phyloP scores from a whole-genome alignment of 1,140 invertebrate species.

The Vollenhovia emeryi region DNA sequence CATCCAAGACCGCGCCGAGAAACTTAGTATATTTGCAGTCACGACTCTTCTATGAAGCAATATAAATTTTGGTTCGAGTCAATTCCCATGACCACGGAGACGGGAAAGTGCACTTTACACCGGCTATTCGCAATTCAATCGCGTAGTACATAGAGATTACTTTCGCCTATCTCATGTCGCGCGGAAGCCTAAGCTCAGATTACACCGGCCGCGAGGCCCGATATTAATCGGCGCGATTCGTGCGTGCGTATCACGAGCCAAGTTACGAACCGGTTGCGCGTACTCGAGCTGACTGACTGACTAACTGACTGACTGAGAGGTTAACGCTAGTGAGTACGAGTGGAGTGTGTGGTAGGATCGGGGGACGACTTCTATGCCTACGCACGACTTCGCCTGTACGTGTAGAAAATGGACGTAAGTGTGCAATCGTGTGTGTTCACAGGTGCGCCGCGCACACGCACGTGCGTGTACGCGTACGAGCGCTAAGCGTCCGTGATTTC shows the following conservation, averaged over 20 bases:
- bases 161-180: background rate
- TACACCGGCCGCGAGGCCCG: background rate
- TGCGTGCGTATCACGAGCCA: background rate
- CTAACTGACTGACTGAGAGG: conserved; percentile 70
- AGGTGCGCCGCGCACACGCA: conserved; percentile 7
- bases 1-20: background rate
- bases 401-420: conserved; percentile 49
- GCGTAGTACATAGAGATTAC: background rate
- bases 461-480: conserved; percentile 12
- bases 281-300: conserved; percentile 71
- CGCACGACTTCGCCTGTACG: conserved; percentile 47
- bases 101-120: conserved; percentile 1
- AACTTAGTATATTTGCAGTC: conserved; percentile 8
- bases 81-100: background rate
- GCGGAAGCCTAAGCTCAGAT: background rate
- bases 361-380: conserved; percentile 62
- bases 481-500: conserved; percentile 12
- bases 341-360: conserved; percentile 65
- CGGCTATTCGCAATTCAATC: background rate
- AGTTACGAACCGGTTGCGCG: conserved; percentile 58
- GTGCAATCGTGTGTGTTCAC: background rate
- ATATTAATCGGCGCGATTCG: conserved; percentile 25
- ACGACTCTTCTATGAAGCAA: background rate
- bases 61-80: conserved; percentile 9
- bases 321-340: conserved; percentile 51